phyloP scores from a whole-genome alignment of 2,888 invertebrate genomes.

The Emesis furor region DNA sequence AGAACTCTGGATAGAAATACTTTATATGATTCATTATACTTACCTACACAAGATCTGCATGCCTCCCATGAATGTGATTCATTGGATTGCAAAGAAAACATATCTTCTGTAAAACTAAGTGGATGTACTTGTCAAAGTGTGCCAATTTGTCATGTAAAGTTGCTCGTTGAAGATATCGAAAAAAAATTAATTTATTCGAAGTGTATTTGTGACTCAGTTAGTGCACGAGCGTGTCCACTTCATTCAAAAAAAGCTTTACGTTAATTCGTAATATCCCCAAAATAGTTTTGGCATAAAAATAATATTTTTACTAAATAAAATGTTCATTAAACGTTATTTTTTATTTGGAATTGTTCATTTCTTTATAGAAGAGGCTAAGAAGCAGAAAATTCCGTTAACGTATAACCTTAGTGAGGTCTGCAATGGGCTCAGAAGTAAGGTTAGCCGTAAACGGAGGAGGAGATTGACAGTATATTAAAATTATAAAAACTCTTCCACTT shows the following conservation, averaged over 20 bases:
- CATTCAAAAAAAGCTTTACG: conserved; percentile 78
- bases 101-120: not conserved
- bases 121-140: conserved; percentile 85
- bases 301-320: not conserved
- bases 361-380: not conserved
- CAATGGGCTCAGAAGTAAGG: no score
- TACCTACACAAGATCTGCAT: not conserved
- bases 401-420: no score
- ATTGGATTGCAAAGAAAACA: not conserved
- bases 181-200: conserved; percentile 82
- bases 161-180: conserved; percentile 87
- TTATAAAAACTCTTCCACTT: no score
- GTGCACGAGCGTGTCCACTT: conserved; percentile 84
- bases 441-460: no score
- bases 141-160: conserved; percentile 88
- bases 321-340: not conserved
- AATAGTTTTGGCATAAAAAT: not conserved
- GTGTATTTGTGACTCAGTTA: conserved; percentile 86
- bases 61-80: not conserved
- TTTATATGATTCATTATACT: not conserved
- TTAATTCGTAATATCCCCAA: conserved; percentile 54
- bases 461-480: no score
- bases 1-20: not conserved
- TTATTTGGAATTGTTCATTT: not conserved
- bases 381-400: no score